A percentile compares a stretch with the other conserved stretches of the same genome.
Evolutionary conservation across 2,888 invertebrate species (phyloP).

Genomic region (Abscondita cerata): DNA sequence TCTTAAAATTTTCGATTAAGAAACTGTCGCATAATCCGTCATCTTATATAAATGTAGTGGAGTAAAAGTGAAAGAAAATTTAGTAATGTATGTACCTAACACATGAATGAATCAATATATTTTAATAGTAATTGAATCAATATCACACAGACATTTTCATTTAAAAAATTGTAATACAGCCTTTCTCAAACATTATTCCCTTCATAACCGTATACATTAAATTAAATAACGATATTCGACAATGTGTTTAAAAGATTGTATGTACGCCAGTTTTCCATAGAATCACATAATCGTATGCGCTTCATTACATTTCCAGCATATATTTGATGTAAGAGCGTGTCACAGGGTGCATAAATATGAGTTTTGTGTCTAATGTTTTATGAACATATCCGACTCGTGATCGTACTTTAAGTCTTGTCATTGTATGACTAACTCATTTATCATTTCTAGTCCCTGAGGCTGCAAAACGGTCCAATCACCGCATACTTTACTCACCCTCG

Average conservation of each 20-base stretch:
- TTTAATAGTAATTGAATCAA: too few relatives aligned
- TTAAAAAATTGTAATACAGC: too few relatives aligned
- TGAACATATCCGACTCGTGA: constrained; percentile 25
- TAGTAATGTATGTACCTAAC: too few relatives aligned
- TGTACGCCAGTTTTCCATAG: constrained; percentile 18
- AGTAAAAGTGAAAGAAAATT: too few relatives aligned
- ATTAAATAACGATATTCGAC: constrained; percentile 7
- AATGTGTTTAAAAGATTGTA: constrained; percentile 36
- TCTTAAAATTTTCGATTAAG: too few relatives aligned
- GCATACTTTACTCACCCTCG: constrained; percentile 40
- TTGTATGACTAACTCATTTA: constrained; percentile 42
- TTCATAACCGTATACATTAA: too few relatives aligned
- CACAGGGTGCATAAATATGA: constrained; percentile 43
- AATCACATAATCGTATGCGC: constrained; percentile 37
- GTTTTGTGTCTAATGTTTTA: constrained; percentile 40
- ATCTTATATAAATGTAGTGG: too few relatives aligned
- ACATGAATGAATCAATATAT: too few relatives aligned
- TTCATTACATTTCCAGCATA: constrained; percentile 39
- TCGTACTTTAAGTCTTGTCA: constrained; percentile 21
- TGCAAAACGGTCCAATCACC: constrained; percentile 38
- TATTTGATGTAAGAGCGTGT: constrained; percentile 24
- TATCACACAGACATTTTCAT: too few relatives aligned
- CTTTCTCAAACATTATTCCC: too few relatives aligned
- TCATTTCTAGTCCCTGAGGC: constrained; percentile 37
- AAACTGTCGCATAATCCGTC: too few relatives aligned